Base-by-base conservation (phyloP, 1,140 invertebrate species). In the Drosophila ambigua region DNA sequence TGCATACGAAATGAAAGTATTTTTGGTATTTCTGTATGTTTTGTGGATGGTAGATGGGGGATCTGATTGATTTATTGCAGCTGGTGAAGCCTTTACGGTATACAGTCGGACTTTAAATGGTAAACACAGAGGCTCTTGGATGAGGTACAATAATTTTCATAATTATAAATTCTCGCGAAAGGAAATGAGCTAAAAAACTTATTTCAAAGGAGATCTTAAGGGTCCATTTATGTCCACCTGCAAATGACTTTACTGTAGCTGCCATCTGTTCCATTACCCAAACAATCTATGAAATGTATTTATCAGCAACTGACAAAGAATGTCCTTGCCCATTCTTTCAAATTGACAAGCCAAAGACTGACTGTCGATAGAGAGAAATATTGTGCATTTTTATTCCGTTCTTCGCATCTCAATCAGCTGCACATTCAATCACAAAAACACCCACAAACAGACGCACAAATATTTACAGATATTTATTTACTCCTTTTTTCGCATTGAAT, bases 341-440 rank as follows among this genome's bases (percentile, higher is more conserved):
- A 23, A 57, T 68, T 68, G 64, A 69, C 66, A 69, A 69, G 65
- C 66, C 64, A 57, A 68, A 67, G 48, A 57, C 63, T 35, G 62
- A 57, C 41, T 68, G 43, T 31, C 43, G 13, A 44, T 16, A 9
- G 55, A 9, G 31, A 9, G 31, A 35, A 28, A 35, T 28, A 28
- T 28, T 28, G 26, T 31, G 31, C 31, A 31, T 39, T 39, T 39
- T 4, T 4, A 39, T 39, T 39, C 35, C 35, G 35, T 50, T 65
- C 68, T 39, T 48, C 75, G 62, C 66, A 63, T 53, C 82, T 87
- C 82, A 85, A 85, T 85, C 82, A 87, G 74, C 55, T 52, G 55
- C 62, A 52, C 78, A 81, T 82, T 82, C 79, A 82, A 77, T 80
- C 73, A 77, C 59, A 61, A 16, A 41, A 68, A 50, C 41, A 52